phyloP scores from a whole-genome alignment of 2,113 vertebrate species.

The Charina bottae region DNA sequence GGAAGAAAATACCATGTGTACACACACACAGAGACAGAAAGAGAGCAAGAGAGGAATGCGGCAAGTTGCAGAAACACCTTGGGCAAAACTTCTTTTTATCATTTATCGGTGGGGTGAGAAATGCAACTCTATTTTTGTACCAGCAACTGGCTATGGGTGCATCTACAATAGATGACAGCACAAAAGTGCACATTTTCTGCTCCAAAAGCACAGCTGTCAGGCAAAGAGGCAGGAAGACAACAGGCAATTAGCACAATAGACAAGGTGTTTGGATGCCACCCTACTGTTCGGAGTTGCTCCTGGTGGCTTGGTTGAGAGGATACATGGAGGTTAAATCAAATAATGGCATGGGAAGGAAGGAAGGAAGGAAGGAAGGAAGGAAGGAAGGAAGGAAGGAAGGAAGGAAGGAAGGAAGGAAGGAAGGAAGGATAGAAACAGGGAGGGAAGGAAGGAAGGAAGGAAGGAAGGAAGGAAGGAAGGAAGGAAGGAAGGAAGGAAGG shows the following conservation, averaged over 20 bases:
- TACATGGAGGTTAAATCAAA: not conserved
- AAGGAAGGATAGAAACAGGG: accelerated
- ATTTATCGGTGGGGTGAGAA: conserved; percentile 29
- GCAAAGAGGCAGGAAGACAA: conserved; percentile 8
- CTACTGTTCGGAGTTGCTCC: conserved; percentile 16
- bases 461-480: too few relatives aligned
- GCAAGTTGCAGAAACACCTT: conserved; percentile 46
- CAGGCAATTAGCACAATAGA: conserved; percentile 21
- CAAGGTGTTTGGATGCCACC: conserved; percentile 19
- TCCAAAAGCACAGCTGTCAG: not conserved
- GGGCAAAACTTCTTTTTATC: conserved; percentile 16
- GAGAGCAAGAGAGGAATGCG: not conserved
- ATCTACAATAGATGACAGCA: conserved; percentile 35
- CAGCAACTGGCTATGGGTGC: conserved; percentile 33
- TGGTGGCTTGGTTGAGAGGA: conserved; percentile 1
- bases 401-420: accelerated
- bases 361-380: not conserved
- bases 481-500: too few relatives aligned
- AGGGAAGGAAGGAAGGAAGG: too few relatives aligned
- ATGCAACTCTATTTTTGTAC: conserved; percentile 16
- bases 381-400: too few relatives aligned
- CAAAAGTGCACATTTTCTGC: conserved; percentile 7
- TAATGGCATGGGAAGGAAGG: not conserved
- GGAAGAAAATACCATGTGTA: too few relatives aligned
- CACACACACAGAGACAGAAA: not conserved